Evolutionary conservation across 2,113 vertebrate species (phyloP).

Genomic region (Ivindomyrus marchei): DNA sequence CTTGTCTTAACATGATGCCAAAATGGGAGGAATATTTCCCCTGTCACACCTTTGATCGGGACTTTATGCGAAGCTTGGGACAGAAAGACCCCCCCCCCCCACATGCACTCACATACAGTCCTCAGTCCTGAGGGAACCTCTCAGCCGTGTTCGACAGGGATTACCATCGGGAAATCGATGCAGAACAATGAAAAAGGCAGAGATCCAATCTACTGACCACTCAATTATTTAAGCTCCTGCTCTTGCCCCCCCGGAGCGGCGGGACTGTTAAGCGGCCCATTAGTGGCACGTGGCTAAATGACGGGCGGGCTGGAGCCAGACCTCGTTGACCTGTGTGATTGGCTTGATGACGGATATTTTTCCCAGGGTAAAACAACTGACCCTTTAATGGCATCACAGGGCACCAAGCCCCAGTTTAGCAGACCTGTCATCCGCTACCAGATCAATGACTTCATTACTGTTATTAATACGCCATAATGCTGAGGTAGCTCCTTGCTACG

Average conservation of each 20-base stretch:
- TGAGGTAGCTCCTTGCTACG: background rate
- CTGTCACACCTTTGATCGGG: background rate
- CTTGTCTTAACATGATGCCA: background rate
- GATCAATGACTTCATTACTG: conserved; percentile 17
- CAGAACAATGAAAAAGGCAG: conserved; percentile 62
- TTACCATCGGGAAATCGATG: conserved; percentile 71
- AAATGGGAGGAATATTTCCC: background rate
- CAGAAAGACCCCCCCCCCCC: background rate
- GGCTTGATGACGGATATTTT: conserved; percentile 43
- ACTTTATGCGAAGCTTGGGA: background rate
- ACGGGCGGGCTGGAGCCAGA: conserved; percentile 23
- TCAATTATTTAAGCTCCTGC: conserved; percentile 70
- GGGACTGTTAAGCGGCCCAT: conserved; percentile 55
- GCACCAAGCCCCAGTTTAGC: conserved; percentile 23
- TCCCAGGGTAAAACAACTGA: conserved; percentile 27
- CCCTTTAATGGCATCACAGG: conserved; percentile 29
- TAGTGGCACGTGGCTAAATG: conserved; percentile 36
- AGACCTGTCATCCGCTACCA: conserved; percentile 18
- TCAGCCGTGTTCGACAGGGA: conserved; percentile 57
- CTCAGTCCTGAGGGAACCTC: conserved; percentile 52
- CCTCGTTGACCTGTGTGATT: conserved; percentile 26
- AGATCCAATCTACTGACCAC: conserved; percentile 67
- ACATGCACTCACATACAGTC: background rate
- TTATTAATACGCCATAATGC: conserved; percentile 28
- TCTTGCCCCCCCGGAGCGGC: conserved; percentile 49